Evolutionary conservation across 1,140 invertebrate species (phyloP).

Genomic region (Drosophila melanogaster): DNA sequence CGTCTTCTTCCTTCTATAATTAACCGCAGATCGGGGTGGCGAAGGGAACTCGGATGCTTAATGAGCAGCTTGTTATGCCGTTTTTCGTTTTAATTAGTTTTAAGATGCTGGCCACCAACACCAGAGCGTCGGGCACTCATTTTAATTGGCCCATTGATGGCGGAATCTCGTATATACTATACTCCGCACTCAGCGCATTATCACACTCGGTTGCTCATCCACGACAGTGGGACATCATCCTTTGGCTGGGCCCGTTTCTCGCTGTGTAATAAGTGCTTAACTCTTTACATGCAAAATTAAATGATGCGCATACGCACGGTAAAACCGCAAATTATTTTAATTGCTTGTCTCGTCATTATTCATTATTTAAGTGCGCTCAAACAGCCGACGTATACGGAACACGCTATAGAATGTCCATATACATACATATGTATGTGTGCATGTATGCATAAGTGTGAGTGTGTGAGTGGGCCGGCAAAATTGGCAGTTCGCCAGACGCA

Average conservation of each 20-base stretch:
- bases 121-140: conserved; percentile 40
- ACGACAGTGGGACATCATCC: not conserved
- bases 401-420: conserved; percentile 41
- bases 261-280: conserved; percentile 79
- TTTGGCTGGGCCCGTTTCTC: conserved; percentile 18
- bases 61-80: conserved; percentile 83
- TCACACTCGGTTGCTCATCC: not conserved
- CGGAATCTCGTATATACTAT: not conserved
- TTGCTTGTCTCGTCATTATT: conserved; percentile 85
- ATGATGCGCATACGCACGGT: conserved; percentile 84
- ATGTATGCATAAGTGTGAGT: conserved; percentile 6
- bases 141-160: conserved; percentile 84
- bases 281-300: conserved; percentile 83
- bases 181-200: not conserved
- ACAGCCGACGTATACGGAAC: conserved; percentile 59
- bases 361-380: conserved; percentile 84
- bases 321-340: conserved; percentile 85
- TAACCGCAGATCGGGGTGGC: conserved; percentile 63
- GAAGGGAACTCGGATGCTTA: conserved; percentile 57
- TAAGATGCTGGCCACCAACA: conserved; percentile 80
- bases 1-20: conserved; percentile 77
- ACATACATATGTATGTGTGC: not conserved
- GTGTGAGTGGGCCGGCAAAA: conserved; percentile 51
- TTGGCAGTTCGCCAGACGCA: conserved; percentile 40
- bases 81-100: conserved; percentile 83